Percentiles rank a stretch among this genome's conserved stretches.
These are phyloP conservation scores for Petroica traversi DNA, from an alignment of 2,113 vertebrate species.

Conservation along the genomic window DNA sequence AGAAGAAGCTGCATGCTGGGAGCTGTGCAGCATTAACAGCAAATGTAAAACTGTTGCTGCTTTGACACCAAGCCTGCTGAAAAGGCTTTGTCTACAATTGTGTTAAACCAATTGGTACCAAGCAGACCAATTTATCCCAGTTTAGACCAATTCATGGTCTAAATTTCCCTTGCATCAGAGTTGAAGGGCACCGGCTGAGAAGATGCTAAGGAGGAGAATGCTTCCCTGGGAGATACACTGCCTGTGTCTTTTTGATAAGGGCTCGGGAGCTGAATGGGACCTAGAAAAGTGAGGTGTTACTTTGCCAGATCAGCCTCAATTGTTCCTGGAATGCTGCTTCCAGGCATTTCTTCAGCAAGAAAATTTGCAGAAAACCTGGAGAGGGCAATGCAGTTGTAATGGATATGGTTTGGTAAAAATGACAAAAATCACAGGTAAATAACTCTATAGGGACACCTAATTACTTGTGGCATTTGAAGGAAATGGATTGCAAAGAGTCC, in stretches of 20 bases:
- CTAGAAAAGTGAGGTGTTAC: background rate
- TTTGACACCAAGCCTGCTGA: background rate
- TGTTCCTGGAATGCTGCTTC: background rate
- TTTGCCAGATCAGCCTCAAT: background rate
- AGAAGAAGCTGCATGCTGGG: background rate
- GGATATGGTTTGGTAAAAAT: background rate
- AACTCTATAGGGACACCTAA: background rate
- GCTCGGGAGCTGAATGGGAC: background rate
- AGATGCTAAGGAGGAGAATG: accelerated
- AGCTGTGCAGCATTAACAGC: background rate
- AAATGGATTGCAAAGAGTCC: background rate
- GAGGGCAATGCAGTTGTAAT: background rate
- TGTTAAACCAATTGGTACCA: background rate
- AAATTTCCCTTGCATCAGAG: background rate
- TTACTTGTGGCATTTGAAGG: background rate
- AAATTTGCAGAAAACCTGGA: background rate
- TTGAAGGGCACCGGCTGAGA: background rate
- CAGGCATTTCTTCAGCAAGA: background rate
- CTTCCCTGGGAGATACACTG: background rate
- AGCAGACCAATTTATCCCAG: background rate
- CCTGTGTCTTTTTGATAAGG: accelerated
- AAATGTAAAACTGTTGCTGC: slow-evolving; percentile 3
- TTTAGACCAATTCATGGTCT: background rate
- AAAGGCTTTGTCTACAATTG: background rate
- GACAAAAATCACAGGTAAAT: background rate